Evolutionary conservation across 2,113 vertebrate genomes (phyloP), one percentile per base, ranked within the genome.

Genomic region (Hemibagrus wyckioides): DNA sequence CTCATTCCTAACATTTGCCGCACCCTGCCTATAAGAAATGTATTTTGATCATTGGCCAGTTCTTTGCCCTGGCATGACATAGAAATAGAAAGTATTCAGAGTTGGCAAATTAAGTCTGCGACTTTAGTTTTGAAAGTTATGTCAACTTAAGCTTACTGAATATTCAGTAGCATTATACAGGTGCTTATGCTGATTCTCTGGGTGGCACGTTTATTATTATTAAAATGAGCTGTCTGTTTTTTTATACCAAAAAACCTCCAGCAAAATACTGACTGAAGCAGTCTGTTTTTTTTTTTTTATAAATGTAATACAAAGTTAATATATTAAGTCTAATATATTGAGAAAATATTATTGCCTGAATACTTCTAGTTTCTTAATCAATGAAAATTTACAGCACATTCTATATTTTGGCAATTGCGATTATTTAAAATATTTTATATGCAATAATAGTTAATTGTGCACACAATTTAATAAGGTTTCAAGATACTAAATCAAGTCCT

Each of bases 1-100:
- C 56, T 87, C 83, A 90, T 87, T 87, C 65, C 84, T 80, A 84
- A 79, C 84, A 81, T 85, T 67, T 75, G 83, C 87, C 80, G 86
- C 87, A 87, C 89, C 83, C 87, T 75, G 65, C 77, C 57, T 85
- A 86, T 76, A 87, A 86, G 36, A 76, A 80, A 65, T 65, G 57
- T 67, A 69, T 85, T 85, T 81, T 57, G 86, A 84, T 65, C 44
- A 30, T 57, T 4, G 48, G 79, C 83, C 80, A 88, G 56, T 86
- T 48, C 69, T 52, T 81, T 56, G 30, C 79, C 61, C 71, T 71
- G 28, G 48, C 73, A 83, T 82, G 79, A 63, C 82, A 77, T 7
- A 33, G 25, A 83, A 50, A 83, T 59, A 63, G 67, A 61, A 85
- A 86, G 44, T 50, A 57, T 8, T 75, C 15, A 30, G 33, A 30